phyloP scores from a whole-genome alignment of 2,888 invertebrate species.

The Leucoptera coffeella region DNA sequence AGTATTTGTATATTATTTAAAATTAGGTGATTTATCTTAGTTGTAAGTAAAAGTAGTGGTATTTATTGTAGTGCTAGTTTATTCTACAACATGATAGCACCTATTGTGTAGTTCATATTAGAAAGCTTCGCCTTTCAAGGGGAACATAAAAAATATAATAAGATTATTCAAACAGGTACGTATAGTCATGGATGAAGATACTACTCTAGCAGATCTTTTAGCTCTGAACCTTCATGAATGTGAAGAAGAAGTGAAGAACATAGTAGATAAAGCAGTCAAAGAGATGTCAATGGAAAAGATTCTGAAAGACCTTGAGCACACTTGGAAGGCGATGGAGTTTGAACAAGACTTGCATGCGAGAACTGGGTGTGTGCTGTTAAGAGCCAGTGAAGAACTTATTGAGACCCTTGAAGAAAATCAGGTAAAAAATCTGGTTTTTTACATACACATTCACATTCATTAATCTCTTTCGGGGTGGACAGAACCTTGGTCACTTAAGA shows the following conservation, averaged over 20 bases:
- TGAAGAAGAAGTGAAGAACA: constrained; percentile 95
- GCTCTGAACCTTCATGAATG: constrained; percentile 91
- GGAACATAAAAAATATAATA: too few relatives aligned
- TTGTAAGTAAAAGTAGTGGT: too few relatives aligned
- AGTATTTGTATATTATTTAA: too few relatives aligned
- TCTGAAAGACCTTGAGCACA: constrained; percentile 80
- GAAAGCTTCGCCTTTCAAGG: too few relatives aligned
- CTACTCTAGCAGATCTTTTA: constrained; percentile 86
- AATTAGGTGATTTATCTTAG: too few relatives aligned
- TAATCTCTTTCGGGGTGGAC: too few relatives aligned
- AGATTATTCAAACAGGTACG: constrained; percentile 58
- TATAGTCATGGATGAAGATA: constrained; percentile 90
- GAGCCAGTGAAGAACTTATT: constrained; percentile 91
- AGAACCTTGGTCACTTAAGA: too few relatives aligned
- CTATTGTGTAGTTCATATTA: too few relatives aligned
- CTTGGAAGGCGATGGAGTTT: constrained; percentile 92
- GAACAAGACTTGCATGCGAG: constrained; percentile 83
- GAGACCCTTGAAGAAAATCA: constrained; percentile 97
- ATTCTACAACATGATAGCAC: too few relatives aligned
- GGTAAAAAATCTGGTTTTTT: too few relatives aligned
- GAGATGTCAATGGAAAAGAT: constrained; percentile 99
- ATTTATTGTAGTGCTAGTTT: too few relatives aligned
- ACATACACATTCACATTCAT: too few relatives aligned
- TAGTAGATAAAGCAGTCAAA: constrained; percentile 96
- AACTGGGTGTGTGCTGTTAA: constrained; percentile 78